phyloP scores from a whole-genome alignment of 2,888 invertebrate genomes.

The Lasiommata megera region DNA sequence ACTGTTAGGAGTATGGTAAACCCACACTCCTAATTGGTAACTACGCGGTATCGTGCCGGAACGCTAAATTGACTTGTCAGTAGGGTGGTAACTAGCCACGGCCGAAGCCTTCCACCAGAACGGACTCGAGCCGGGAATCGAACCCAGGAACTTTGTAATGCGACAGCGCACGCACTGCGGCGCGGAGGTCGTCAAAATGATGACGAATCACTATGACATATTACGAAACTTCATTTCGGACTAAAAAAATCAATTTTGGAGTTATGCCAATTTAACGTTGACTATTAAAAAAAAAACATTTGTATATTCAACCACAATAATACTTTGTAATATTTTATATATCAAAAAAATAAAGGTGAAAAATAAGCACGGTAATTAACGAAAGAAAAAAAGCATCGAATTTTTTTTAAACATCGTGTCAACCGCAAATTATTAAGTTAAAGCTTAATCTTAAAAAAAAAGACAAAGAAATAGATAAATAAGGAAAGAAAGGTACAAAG shows the following conservation, averaged over 20 bases:
- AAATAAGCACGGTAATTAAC: conserved; percentile 3
- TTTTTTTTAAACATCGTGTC: not conserved
- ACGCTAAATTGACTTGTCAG: too few relatives aligned
- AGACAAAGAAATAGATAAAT: conserved; percentile 9
- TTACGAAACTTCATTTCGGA: too few relatives aligned
- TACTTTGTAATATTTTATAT: conserved; percentile 17
- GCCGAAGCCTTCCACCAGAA: too few relatives aligned
- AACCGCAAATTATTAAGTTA: not conserved
- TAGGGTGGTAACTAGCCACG: too few relatives aligned
- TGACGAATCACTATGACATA: too few relatives aligned
- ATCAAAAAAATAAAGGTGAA: conserved; percentile 4
- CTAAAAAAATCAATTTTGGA: not conserved
- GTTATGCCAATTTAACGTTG: not conserved
- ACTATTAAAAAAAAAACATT: not conserved
- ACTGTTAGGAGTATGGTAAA: too few relatives aligned
- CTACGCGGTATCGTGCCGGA: too few relatives aligned
- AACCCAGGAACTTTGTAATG: too few relatives aligned
- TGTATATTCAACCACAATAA: conserved; percentile 16
- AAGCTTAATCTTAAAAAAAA: conserved; percentile 2
- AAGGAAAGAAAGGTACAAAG: conserved; percentile 2
- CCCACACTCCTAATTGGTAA: too few relatives aligned
- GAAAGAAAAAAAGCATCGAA: conserved; percentile 22
- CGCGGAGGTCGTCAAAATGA: too few relatives aligned
- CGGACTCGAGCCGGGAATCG: too few relatives aligned
- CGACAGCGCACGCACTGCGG: too few relatives aligned